These are phyloP conservation scores for Myodes glareolus DNA, from an alignment of 2,113 vertebrate genomes.

Conservation along the genomic window DNA sequence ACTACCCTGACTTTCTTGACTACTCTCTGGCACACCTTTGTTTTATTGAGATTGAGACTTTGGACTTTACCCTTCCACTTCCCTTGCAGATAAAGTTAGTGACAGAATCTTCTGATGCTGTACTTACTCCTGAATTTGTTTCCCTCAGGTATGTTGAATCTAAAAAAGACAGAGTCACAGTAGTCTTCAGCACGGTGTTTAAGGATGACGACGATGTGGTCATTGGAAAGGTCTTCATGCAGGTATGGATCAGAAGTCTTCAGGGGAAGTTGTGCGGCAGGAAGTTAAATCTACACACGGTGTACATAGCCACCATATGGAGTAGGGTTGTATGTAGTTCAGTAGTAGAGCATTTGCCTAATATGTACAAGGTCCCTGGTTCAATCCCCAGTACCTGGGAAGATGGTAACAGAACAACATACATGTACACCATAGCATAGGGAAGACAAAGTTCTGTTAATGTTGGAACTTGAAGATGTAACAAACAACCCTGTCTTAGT, in stretches of 20 bases:
- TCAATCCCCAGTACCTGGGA: neutral
- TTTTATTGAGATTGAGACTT: constrained; percentile 25
- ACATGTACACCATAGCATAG: neutral
- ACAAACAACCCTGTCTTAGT: neutral
- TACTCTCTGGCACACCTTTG: neutral
- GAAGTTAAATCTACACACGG: neutral
- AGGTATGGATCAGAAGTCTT: constrained; percentile 87
- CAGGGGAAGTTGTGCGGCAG: too few species aligned
- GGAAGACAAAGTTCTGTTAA: neutral
- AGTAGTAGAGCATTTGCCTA: neutral
- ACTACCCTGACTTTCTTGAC: neutral
- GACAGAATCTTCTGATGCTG: neutral
- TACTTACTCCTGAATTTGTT: constrained; percentile 15
- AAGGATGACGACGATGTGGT: constrained; percentile 99
- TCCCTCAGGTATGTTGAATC: constrained; percentile 95
- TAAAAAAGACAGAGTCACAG: constrained; percentile 98
- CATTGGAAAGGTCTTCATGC: constrained; percentile 99
- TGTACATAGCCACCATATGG: neutral
- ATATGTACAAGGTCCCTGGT: neutral
- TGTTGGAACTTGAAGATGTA: neutral
- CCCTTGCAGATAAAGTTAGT: constrained; percentile 9
- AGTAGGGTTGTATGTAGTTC: neutral
- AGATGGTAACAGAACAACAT: neutral
- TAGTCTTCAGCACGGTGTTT: constrained; percentile 99
- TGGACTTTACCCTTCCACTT: neutral